Evolutionary conservation across 2,888 invertebrate species (phyloP).

Genomic region (Fabriciana adippe): DNA sequence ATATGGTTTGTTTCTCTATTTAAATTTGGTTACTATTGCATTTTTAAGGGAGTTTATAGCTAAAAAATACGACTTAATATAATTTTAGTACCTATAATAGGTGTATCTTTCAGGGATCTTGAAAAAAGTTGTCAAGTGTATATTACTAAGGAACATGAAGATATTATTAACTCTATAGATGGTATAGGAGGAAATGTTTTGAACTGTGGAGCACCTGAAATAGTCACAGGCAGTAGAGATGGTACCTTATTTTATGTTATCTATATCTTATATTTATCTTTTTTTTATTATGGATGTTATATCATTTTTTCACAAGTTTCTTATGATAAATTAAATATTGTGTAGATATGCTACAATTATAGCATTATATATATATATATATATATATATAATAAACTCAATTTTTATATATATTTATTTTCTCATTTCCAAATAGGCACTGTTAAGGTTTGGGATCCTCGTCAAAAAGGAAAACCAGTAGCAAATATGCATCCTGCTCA

Average conservation of each 20-base stretch:
- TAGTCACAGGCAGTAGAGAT: conserved; percentile 96
- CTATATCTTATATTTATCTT: not conserved
- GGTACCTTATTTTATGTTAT: conserved; percentile 73
- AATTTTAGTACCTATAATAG: not conserved
- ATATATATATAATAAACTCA: too few relatives aligned
- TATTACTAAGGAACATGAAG: conserved; percentile 88
- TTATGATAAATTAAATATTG: too few relatives aligned
- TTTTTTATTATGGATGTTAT: not conserved
- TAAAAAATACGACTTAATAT: too few relatives aligned
- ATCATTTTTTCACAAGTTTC: not conserved
- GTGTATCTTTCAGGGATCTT: conserved; percentile 85
- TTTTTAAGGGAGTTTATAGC: not conserved
- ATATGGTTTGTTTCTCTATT: conserved; percentile 85
- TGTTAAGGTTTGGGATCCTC: conserved; percentile 97
- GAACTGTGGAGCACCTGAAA: conserved; percentile 96
- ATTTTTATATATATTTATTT: not conserved
- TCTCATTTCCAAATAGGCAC: conserved; percentile 75
- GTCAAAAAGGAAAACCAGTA: conserved; percentile 94
- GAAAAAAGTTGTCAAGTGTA: conserved; percentile 90
- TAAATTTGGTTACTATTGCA: not conserved
- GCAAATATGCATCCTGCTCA: conserved; percentile 91
- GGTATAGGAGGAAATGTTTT: conserved; percentile 91
- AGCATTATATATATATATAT: too few relatives aligned
- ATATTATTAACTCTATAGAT: conserved; percentile 95
- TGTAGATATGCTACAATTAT: too few relatives aligned